Base-by-base conservation (phyloP, 2,113 vertebrate species). In the Cygnus buccinator region DNA sequence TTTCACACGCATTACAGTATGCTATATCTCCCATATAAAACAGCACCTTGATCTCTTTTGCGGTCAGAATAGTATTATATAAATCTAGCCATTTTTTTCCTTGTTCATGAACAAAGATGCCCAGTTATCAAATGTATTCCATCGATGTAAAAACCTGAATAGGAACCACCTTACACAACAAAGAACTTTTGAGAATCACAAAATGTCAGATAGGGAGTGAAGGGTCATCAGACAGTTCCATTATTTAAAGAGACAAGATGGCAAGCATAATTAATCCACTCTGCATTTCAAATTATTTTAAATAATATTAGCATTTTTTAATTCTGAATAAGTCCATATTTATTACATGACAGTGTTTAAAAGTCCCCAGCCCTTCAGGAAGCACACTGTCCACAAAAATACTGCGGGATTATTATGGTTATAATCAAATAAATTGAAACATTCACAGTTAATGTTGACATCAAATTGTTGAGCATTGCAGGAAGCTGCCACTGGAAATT, bases 391-490 rank as follows among this genome's bases (percentile, higher is more conserved):
- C 46, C 77, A 91, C 41, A 89, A 91, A 77, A 59, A 79, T 22
- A 46, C 41, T 35, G 37, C 35, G 15, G 31, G 29, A 72, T 75
- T 93, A 43, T 94, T 65, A 84, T 25, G 9, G 44, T 84, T 73
- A 82, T 82, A 77, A 82, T 26, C 54, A 96, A 92, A 93, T 84
- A 90, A 87, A 92, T 82, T 28, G 39, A 84, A 93, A 87, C 16
- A 82, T 41, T 94, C 70, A 62, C 44, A 89, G 91, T 29, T 70
- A 87, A 87, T 82, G 70, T 43, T 87, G 79, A 67, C 76, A 90
- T 84, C 66, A 90, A 93, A 71, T 66, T 89, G 86, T 1, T 79
- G 77, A 84, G 81, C 58, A 66, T 50, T 91, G 87, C 48, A 79
- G 84, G 90, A 92, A 87, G 41, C 87, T 84, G 83, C 72, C 80